These are phyloP conservation scores for Montipora capricornis DNA, from an alignment of 64 coral and sea anemone genomes.

Conservation along the genomic window DNA sequence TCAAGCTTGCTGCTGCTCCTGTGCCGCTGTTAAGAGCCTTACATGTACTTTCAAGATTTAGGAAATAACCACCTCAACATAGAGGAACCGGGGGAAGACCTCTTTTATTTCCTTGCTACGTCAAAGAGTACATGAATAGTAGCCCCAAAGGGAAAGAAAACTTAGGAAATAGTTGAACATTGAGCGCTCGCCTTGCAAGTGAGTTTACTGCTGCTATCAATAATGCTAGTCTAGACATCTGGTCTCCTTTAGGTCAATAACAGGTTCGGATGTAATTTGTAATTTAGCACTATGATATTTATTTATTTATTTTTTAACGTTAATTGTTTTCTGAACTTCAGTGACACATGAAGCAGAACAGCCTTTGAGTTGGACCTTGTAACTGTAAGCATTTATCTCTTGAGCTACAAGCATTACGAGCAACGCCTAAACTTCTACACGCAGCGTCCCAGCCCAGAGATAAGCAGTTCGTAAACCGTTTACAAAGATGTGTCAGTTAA, in stretches of 20 bases:
- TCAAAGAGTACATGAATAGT: not conserved
- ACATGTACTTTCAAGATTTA: not conserved
- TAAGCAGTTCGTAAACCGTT: not conserved
- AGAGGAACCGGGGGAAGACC: not conserved
- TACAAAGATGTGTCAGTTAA: slow-evolving; percentile 2
- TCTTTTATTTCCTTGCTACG: not conserved
- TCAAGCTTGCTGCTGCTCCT: not conserved
- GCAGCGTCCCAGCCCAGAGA: not conserved
- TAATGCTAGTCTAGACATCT: slow-evolving; percentile 14
- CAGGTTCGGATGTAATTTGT: slow-evolving; percentile 27
- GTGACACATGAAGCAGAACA: slow-evolving; percentile 24
- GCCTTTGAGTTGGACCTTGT: slow-evolving; percentile 18
- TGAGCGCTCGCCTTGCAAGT: not conserved
- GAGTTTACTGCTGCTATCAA: slow-evolving; percentile 38
- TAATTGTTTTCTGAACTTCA: slow-evolving; percentile 31
- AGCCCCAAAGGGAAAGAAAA: not conserved
- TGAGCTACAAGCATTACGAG: not conserved
- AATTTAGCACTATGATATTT: slow-evolving; percentile 40
- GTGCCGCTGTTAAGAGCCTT: not conserved
- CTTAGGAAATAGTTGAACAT: not conserved
- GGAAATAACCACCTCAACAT: not conserved
- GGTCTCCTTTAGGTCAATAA: slow-evolving; percentile 18
- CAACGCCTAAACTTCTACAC: not conserved
- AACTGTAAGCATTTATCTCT: not conserved
- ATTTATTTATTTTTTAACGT: slow-evolving; percentile 10